These are phyloP conservation scores for Syritta pipiens DNA, from an alignment of 2,888 invertebrate genomes.

Conservation along the genomic window DNA sequence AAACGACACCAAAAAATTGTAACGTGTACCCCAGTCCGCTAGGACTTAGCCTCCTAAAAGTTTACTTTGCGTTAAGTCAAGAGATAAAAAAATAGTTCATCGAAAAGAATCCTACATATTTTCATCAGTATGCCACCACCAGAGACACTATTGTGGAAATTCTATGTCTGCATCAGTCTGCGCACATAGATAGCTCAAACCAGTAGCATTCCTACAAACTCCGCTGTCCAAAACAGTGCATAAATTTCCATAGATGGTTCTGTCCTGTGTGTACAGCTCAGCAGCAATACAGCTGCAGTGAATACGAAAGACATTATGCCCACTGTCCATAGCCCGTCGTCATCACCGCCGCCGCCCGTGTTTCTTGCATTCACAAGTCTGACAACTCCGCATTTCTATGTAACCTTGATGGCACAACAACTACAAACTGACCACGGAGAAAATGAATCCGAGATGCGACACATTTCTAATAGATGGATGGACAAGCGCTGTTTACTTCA, in stretches of 20 bases:
- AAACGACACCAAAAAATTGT: too few species aligned
- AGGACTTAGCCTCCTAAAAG: too few species aligned
- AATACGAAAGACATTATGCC: slow-evolving; percentile 31
- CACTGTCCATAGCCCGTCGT: background rate
- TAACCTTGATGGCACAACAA: slow-evolving; percentile 41
- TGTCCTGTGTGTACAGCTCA: slow-evolving; percentile 54
- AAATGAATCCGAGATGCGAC: slow-evolving; percentile 27
- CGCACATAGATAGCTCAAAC: slow-evolving; percentile 33
- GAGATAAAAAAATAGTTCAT: background rate
- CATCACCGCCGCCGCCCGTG: background rate
- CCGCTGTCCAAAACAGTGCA: slow-evolving; percentile 50
- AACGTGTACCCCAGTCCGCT: too few species aligned
- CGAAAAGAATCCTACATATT: slow-evolving; percentile 18
- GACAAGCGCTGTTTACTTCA: slow-evolving; percentile 36
- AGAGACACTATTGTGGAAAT: background rate
- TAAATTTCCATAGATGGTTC: slow-evolving; percentile 61
- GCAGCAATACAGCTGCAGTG: slow-evolving; percentile 23
- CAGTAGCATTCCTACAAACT: slow-evolving; percentile 60
- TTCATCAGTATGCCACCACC: background rate
- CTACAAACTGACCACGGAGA: slow-evolving; percentile 2
- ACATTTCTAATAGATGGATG: slow-evolving; percentile 26
- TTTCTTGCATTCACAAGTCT: slow-evolving; percentile 31
- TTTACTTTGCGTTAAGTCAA: too few species aligned
- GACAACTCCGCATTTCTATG: slow-evolving; percentile 34
- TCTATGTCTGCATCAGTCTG: background rate